phyloP scores from a whole-genome alignment of 53 echinoderm and acorn worm species.

The Antedon mediterranea region DNA sequence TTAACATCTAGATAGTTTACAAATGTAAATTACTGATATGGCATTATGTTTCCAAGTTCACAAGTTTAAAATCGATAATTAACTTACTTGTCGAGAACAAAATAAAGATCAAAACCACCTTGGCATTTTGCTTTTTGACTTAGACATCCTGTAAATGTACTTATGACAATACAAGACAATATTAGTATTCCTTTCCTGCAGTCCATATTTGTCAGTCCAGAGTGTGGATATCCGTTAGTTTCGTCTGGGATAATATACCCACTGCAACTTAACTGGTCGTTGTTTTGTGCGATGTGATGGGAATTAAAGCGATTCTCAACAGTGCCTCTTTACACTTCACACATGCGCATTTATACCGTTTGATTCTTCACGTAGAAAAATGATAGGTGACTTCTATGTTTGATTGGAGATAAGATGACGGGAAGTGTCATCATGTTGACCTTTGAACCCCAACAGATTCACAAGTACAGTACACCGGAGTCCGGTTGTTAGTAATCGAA shows the following conservation, averaged over 20 bases:
- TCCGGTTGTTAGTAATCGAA: not conserved
- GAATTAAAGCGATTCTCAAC: not conserved
- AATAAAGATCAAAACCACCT: slow-evolving; percentile 75
- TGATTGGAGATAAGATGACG: no score
- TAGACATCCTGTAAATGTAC: not conserved
- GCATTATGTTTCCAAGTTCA: no score
- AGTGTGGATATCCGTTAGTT: not conserved
- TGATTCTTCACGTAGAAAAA: no score
- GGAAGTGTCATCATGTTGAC: not conserved
- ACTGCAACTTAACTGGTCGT: not conserved
- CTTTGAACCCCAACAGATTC: not conserved
- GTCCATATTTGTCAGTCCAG: not conserved
- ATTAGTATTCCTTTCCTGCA: not conserved
- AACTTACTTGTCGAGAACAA: slow-evolving; percentile 74
- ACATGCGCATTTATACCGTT: not conserved
- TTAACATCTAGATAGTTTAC: no score
- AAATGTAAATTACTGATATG: no score
- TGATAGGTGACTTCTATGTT: no score
- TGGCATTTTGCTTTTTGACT: slow-evolving; percentile 41
- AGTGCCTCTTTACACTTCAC: not conserved
- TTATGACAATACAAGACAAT: not conserved
- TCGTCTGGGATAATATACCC: not conserved
- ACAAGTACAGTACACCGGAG: not conserved
- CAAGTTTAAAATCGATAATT: no score
- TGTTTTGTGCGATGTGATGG: not conserved